These are phyloP conservation scores for Neotoxoptera formosana DNA, from an alignment of 1,140 invertebrate genomes.

Conservation along the genomic window DNA sequence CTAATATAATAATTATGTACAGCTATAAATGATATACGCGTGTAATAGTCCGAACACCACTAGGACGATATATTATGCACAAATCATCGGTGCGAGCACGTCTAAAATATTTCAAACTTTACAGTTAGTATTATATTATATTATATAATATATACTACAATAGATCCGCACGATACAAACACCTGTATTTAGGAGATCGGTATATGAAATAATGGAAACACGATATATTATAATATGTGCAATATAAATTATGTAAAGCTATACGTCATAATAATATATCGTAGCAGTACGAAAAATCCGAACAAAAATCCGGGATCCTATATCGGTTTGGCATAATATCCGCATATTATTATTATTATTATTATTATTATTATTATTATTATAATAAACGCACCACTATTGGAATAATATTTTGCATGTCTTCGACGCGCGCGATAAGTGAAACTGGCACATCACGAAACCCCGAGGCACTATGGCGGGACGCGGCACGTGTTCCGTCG, in stretches of 20 bases:
- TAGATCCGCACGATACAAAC: neutral
- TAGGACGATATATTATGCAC: neutral
- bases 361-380: no score
- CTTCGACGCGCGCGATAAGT: neutral
- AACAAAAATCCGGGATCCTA: neutral
- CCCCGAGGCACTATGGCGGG: neutral
- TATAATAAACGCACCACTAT: neutral
- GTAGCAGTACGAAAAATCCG: neutral
- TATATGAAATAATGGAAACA: neutral
- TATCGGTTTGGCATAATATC: neutral
- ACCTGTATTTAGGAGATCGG: neutral
- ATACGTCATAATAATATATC: no score
- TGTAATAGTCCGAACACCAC: neutral
- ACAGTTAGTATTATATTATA: no score
- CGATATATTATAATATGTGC: neutral
- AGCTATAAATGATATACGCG: neutral
- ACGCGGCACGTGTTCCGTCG: conserved; percentile 30
- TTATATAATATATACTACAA: neutral
- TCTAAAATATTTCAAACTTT: neutral
- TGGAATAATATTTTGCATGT: neutral
- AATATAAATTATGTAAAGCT: neutral
- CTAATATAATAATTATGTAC: neutral
- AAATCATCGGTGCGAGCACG: neutral
- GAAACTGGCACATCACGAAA: conserved; percentile 9
- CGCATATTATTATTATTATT: neutral